Evolutionary conservation across 2,113 vertebrate species (phyloP).

Genomic region (Euleptes europaea): DNA sequence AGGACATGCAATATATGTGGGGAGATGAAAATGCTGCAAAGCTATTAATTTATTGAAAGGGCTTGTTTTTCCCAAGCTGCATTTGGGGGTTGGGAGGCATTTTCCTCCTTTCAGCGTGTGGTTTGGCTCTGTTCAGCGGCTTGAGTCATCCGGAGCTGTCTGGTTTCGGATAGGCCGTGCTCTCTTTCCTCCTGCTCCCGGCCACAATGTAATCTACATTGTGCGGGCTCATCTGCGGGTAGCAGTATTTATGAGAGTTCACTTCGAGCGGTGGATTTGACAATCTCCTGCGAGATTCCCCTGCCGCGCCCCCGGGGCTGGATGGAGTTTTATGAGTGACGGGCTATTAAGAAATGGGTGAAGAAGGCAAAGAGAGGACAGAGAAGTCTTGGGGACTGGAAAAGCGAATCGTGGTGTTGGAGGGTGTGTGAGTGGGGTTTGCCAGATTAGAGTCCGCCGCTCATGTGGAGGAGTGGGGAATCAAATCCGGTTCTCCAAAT

Average conservation of each 20-base stretch:
- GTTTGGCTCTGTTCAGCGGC: not conserved
- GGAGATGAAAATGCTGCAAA: not conserved
- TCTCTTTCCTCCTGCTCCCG: not conserved
- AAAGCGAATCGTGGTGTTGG: not conserved
- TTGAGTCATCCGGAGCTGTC: not conserved
- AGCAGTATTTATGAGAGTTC: not conserved
- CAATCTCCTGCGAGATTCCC: not conserved
- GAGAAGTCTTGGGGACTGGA: not conserved
- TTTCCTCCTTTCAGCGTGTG: not conserved
- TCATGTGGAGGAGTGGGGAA: too few relatives aligned
- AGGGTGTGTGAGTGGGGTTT: not conserved
- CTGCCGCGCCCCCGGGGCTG: not conserved
- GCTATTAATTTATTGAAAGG: slow-evolving; percentile 2
- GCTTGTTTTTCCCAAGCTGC: not conserved
- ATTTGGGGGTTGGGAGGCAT: not conserved
- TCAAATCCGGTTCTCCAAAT: too few relatives aligned
- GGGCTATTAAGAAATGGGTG: not conserved
- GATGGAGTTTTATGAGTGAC: not conserved
- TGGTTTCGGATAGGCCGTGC: not conserved
- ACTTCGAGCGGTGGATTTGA: not conserved
- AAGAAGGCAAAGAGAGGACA: not conserved
- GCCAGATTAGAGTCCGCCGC: too few relatives aligned
- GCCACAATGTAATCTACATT: not conserved
- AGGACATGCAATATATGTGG: not conserved
- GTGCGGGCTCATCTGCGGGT: not conserved